These are phyloP conservation scores for Eupithecia abbreviata DNA, from an alignment of 2,888 invertebrate species.

Conservation along the genomic window DNA sequence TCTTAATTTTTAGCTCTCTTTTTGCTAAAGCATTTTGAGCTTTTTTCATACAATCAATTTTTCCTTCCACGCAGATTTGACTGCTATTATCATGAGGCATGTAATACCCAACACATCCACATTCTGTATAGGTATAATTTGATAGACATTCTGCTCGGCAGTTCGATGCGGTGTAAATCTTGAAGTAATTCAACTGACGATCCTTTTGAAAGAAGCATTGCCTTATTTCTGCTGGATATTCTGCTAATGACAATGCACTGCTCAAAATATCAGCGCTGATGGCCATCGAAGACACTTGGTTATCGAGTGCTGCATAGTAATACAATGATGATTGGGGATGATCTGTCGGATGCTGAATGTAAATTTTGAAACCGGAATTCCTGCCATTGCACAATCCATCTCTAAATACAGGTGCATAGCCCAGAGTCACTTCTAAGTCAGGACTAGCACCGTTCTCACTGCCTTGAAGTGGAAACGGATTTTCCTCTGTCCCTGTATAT, in stretches of 20 bases:
- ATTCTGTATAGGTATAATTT: slow-evolving; percentile 51
- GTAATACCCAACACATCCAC: slow-evolving; percentile 56
- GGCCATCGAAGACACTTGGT: slow-evolving; percentile 56
- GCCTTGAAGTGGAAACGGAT: slow-evolving; percentile 54
- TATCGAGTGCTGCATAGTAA: slow-evolving; percentile 45
- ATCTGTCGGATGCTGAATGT: slow-evolving; percentile 61
- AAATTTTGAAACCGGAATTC: slow-evolving; percentile 53
- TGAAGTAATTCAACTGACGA: slow-evolving; percentile 50
- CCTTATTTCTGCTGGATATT: slow-evolving; percentile 50
- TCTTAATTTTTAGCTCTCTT: slow-evolving; percentile 1
- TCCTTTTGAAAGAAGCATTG: slow-evolving; percentile 60
- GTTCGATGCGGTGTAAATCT: slow-evolving; percentile 58
- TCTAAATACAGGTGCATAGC: slow-evolving; percentile 27
- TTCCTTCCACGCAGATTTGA: slow-evolving; percentile 20
- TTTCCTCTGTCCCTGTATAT: slow-evolving; percentile 39
- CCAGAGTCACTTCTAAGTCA: slow-evolving; percentile 49
- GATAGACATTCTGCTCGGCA: slow-evolving; percentile 61
- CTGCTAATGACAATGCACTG: slow-evolving; percentile 46
- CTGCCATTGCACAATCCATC: slow-evolving; percentile 37
- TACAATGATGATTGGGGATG: slow-evolving; percentile 49
- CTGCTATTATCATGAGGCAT: slow-evolving; percentile 53
- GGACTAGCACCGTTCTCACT: slow-evolving; percentile 51
- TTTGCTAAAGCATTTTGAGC: slow-evolving; percentile 15
- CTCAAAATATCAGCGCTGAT: slow-evolving; percentile 42
- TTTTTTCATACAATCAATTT: background rate